A percentile compares a stretch with the other conserved stretches of the same genome.
These are phyloP conservation scores for Drusus annulatus DNA, from an alignment of 1,140 invertebrate genomes.

Conservation along the genomic window DNA sequence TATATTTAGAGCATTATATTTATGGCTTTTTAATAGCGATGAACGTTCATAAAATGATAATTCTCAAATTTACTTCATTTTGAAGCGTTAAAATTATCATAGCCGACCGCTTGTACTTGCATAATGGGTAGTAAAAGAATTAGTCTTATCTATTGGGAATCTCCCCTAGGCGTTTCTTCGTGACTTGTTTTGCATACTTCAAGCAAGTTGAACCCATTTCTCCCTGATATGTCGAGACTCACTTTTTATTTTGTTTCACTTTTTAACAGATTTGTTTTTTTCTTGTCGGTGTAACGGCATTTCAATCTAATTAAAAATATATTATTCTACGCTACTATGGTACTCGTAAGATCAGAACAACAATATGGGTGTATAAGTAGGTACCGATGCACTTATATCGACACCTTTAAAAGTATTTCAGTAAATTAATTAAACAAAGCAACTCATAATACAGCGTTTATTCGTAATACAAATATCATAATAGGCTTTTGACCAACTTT, in stretches of 20 bases:
- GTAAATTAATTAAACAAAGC: no score
- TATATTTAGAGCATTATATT: slow-evolving; percentile 10
- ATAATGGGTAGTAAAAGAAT: slow-evolving; percentile 46
- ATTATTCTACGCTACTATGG: no score
- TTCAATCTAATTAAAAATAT: neutral
- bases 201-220: neutral
- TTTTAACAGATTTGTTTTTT: neutral
- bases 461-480: no score
- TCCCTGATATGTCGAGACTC: neutral
- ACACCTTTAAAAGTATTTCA: no score
- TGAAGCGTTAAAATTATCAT: slow-evolving; percentile 48
- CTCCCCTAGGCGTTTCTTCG: slow-evolving; percentile 32
- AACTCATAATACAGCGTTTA: no score
- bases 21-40: slow-evolving; percentile 40
- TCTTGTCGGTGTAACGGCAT: neutral
- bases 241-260: neutral
- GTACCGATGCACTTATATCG: no score
- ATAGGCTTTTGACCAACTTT: no score
- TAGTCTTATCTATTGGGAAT: slow-evolving; percentile 35
- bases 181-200: slow-evolving; percentile 32
- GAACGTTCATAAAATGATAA: slow-evolving; percentile 43
- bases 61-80: slow-evolving; percentile 42
- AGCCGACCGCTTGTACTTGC: slow-evolving; percentile 28
- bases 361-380: no score
- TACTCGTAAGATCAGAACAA: no score